Conservation (phyloP, 2,797 vertebrate species). For the Megalops cyprinoides region DNA sequence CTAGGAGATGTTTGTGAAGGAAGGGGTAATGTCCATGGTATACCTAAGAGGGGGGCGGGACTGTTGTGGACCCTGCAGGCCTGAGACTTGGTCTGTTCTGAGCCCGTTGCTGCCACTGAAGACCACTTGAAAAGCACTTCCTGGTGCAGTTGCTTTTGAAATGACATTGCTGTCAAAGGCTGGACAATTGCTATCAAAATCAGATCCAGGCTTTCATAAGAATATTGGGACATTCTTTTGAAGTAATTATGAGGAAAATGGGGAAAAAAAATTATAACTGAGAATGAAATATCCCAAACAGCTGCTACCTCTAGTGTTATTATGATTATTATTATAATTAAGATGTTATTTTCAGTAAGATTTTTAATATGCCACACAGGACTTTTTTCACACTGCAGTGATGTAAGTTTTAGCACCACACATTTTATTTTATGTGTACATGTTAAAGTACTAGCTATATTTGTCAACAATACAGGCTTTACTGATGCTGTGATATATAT, state of each 20-base stretch:
- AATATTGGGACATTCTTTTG: conserved; percentile 52
- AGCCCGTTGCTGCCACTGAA: conserved; percentile 66
- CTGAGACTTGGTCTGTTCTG: conserved; percentile 25
- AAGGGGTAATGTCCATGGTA: neutral
- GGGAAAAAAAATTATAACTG: conserved; percentile 54
- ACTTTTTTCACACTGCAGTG: conserved; percentile 56
- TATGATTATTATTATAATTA: conserved; percentile 64
- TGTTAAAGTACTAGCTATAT: conserved; percentile 56
- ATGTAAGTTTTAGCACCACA: conserved; percentile 58
- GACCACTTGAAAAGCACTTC: conserved; percentile 75
- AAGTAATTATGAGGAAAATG: conserved; percentile 54
- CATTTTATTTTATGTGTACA: conserved; percentile 71
- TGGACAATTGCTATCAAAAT: conserved; percentile 57
- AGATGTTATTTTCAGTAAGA: conserved; percentile 77
- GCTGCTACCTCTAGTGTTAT: conserved; percentile 97
- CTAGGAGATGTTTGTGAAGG: neutral
- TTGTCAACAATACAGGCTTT: conserved; percentile 78
- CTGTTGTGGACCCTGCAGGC: no score
- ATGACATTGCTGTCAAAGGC: conserved; percentile 53
- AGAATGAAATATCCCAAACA: conserved; percentile 79
- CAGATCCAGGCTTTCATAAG: conserved; percentile 67
- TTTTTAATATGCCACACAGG: conserved; percentile 65
- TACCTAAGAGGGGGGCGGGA: neutral
- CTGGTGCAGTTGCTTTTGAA: conserved; percentile 67
- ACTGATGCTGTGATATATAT: conserved; percentile 69